phyloP scores from a whole-genome alignment of 2,113 vertebrate species.

The Pachyramphus minor region DNA sequence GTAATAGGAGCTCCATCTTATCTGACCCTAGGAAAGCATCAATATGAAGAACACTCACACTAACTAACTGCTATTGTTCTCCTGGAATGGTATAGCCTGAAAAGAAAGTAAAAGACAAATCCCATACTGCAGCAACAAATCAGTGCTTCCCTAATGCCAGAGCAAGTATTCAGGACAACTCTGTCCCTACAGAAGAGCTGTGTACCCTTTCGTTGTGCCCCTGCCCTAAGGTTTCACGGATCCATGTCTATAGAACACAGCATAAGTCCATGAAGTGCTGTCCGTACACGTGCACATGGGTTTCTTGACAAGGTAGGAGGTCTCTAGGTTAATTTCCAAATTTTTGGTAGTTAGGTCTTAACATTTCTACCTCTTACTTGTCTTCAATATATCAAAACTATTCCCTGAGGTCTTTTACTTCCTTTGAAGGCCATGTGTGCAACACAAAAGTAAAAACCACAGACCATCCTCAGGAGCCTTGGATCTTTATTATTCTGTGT shows the following conservation, averaged over 20 bases:
- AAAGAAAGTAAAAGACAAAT: background rate
- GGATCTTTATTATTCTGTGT: background rate
- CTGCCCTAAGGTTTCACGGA: background rate
- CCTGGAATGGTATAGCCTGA: background rate
- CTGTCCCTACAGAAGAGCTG: background rate
- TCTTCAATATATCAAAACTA: background rate
- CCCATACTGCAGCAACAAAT: background rate
- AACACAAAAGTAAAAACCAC: background rate
- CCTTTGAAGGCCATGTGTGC: background rate
- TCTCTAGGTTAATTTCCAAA: background rate
- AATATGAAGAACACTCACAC: background rate
- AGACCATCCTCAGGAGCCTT: background rate
- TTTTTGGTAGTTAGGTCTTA: background rate
- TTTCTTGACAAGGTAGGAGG: background rate
- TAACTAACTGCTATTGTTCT: fast-evolving
- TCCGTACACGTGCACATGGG: fast-evolving
- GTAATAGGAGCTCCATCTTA: background rate
- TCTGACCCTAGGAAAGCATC: background rate
- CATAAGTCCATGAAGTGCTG: background rate
- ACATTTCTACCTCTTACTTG: background rate
- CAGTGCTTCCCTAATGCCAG: background rate
- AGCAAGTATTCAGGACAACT: background rate
- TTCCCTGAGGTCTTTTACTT: background rate
- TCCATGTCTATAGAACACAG: background rate
- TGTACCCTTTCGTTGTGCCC: background rate